Evolutionary conservation across 2,797 vertebrate genomes (phyloP), one percentile per base, ranked within the genome.

Genomic region (Darevskia nairensis): DNA sequence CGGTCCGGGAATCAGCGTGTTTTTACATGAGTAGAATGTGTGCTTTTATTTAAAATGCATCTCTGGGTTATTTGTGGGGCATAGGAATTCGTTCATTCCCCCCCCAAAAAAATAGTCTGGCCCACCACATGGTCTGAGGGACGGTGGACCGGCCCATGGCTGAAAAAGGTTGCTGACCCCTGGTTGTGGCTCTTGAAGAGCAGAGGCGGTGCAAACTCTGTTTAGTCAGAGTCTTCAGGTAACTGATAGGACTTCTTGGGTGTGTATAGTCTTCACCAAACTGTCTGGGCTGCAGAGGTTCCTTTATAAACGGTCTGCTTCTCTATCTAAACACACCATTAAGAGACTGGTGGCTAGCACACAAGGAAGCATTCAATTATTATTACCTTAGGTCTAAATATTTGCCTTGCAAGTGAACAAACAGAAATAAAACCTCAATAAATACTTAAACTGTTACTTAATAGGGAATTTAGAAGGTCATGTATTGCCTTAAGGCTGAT

Each of bases 381-480:
- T 55, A 55, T 55, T 44, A 27, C 74, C 21, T 66, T 80, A 85
- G 76, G 41, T 35, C n/a, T 44, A 59, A 89, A 80, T 74, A 68
- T 74, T 80, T 80, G 68, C 39, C 27, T 15, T 68, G 11, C 64
- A n/a, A 75, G 59, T 80, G 11, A 50, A 80, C 21, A 35, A 74
- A 85, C 76, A 85, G 50, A 80, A 86, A 29, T 15, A 80, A 41
- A 68, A 81, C 75, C 32, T 85, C 35, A 10, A 50, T 25, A 85
- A 85, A 85, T 68, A 25, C 10, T 68, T 88, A 32, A 46, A 61
- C 25, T 55, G 5, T 79, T 84, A 59, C 75, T 84, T 80, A 84
- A 80, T 27, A 32, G 27, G n/a, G 46, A 78, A 72, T n/a, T 64
- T 80, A 74, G 23, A 80, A 72, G 82, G 82, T 21, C 77, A 66